A percentile compares a stretch with the other conserved stretches of the same genome.
Evolutionary conservation across 2,888 invertebrate genomes (phyloP).

Genomic region (Chymomyza fuscimana): DNA sequence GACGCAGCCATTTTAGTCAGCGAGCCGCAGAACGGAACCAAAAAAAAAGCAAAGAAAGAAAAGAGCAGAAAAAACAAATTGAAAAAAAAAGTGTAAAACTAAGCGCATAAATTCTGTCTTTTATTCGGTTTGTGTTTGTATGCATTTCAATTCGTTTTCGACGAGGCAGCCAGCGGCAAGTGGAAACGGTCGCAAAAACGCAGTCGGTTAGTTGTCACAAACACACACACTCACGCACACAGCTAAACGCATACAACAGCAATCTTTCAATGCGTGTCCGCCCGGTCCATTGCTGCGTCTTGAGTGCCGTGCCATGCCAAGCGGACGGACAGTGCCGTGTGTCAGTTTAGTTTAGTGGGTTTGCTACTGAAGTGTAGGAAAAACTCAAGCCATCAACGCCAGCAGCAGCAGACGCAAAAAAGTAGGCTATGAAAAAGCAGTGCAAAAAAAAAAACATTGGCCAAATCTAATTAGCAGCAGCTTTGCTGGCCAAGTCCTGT

Average conservation of each 20-base stretch:
- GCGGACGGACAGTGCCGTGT: background rate
- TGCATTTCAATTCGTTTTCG: background rate
- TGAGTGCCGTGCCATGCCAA: no score
- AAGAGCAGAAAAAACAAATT: slow-evolving; percentile 8
- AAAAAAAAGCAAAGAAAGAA: background rate
- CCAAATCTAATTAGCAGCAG: slow-evolving; percentile 56
- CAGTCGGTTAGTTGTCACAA: background rate
- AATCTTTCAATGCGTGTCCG: slow-evolving; percentile 7
- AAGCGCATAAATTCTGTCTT: background rate
- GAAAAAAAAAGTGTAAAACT: slow-evolving; percentile 10
- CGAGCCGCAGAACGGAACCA: slow-evolving; percentile 25
- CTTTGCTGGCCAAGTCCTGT: background rate
- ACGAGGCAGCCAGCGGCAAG: slow-evolving; percentile 4
- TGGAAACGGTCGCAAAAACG: background rate
- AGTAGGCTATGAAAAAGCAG: slow-evolving; percentile 35
- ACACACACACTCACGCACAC: background rate
- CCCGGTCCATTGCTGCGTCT: background rate
- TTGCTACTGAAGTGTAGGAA: slow-evolving; percentile 2
- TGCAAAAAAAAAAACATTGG: slow-evolving; percentile 30
- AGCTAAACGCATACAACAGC: background rate
- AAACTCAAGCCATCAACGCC: background rate
- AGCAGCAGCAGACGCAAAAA: slow-evolving; percentile 12
- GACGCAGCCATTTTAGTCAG: slow-evolving; percentile 23
- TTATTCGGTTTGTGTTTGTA: background rate
- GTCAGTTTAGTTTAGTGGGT: background rate